Conservation (phyloP, 30 jellyfish, hydroid and myxozoan genomes). For the Pelagia noctiluca region DNA sequence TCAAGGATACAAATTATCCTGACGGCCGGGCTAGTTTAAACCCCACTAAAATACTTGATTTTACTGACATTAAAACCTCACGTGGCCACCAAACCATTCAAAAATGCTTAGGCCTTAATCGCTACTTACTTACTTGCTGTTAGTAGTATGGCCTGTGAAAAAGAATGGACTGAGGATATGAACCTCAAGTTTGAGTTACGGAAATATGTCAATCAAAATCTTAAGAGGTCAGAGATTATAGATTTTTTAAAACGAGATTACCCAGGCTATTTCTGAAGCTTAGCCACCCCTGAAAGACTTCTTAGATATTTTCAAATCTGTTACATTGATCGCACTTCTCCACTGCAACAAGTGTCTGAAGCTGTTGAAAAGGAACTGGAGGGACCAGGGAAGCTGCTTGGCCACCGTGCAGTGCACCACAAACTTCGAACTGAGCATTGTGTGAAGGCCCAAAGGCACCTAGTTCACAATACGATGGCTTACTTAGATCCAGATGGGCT, state of each 20-base stretch:
- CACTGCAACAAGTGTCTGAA: constrained; percentile 17
- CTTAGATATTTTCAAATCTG: constrained; percentile 17
- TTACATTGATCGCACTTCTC: constrained; percentile 33
- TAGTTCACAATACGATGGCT: constrained; percentile 14
- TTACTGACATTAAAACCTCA: too few species aligned
- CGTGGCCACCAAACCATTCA: too few species aligned
- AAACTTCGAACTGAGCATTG: constrained; percentile 31
- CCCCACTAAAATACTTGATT: too few species aligned
- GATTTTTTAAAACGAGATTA: constrained; percentile 41
- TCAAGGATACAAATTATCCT: too few species aligned
- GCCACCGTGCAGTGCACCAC: constrained; percentile 48
- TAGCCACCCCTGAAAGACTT: constrained; percentile 17
- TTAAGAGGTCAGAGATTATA: constrained; percentile 17
- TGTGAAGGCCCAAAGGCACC: constrained; percentile 21
- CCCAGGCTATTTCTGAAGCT: constrained; percentile 43
- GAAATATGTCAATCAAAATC: not conserved
- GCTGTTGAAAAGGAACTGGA: constrained; percentile 47
- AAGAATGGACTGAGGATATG: not conserved
- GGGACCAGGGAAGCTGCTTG: constrained; percentile 63
- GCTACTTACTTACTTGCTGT: too few species aligned
- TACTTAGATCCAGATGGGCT: constrained; percentile 49
- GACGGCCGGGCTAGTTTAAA: too few species aligned
- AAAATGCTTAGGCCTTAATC: too few species aligned
- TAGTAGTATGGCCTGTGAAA: too few species aligned
- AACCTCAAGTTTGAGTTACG: not conserved